These are phyloP conservation scores for Acronicta alni DNA, from an alignment of 2,888 invertebrate species.

Conservation along the genomic window DNA sequence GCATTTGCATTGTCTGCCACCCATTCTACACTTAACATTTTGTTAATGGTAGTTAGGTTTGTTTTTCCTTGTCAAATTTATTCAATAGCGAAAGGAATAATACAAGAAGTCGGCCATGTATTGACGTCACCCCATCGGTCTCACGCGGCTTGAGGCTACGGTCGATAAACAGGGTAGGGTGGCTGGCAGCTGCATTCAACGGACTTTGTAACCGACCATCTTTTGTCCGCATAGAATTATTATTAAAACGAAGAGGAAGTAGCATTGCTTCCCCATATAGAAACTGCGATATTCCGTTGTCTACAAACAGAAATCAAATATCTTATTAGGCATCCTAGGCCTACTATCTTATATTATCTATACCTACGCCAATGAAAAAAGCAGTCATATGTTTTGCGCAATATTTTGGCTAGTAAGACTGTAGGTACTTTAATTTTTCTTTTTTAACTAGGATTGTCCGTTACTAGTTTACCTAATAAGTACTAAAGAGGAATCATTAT, in stretches of 20 bases:
- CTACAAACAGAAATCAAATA: too few relatives aligned
- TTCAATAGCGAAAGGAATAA: slow-evolving; percentile 22
- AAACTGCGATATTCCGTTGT: too few relatives aligned
- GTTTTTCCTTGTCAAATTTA: slow-evolving; percentile 25
- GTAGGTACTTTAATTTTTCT: too few relatives aligned
- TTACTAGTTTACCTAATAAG: too few relatives aligned
- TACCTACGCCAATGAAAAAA: too few relatives aligned
- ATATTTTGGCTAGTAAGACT: too few relatives aligned
- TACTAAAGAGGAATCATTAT: too few relatives aligned
- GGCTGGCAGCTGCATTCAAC: slow-evolving; percentile 58
- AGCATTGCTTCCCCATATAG: slow-evolving; percentile 8
- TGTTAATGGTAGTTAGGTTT: background rate
- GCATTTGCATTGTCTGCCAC: slow-evolving; percentile 19
- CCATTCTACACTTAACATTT: slow-evolving; percentile 10
- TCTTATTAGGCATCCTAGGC: too few relatives aligned
- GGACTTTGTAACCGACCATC: slow-evolving; percentile 51
- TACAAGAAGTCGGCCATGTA: slow-evolving; percentile 49
- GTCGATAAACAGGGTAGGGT: slow-evolving; percentile 37
- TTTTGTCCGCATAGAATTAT: slow-evolving; percentile 36
- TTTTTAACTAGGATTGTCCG: too few relatives aligned
- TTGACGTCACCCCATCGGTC: slow-evolving; percentile 54
- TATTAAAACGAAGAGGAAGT: slow-evolving; percentile 33
- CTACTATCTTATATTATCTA: too few relatives aligned
- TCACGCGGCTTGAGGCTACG: slow-evolving; percentile 40
- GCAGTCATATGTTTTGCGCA: too few relatives aligned